Conservation (phyloP, 1,140 invertebrate genomes). For the Aphaenogaster floridana region DNA sequence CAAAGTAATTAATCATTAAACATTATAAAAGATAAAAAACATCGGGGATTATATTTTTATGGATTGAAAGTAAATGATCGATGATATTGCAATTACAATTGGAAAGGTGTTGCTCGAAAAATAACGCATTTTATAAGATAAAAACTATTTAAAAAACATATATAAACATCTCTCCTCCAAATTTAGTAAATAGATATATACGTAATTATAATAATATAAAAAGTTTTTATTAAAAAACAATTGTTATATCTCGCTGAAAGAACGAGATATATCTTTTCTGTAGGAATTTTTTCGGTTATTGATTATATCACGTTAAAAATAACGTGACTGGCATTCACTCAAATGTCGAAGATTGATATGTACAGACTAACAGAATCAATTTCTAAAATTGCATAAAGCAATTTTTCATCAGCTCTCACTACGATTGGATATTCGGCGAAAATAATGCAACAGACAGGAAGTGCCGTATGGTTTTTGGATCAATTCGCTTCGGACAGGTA, state of each 20-base stretch:
- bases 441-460: constrained; percentile 72
- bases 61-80: background rate
- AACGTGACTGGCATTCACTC: constrained; percentile 27
- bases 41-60: background rate
- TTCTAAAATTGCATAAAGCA: constrained; percentile 66
- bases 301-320: constrained; percentile 49
- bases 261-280: background rate
- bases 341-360: constrained; percentile 42
- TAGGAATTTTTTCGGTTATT: constrained; percentile 15
- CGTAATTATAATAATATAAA: background rate
- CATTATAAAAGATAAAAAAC: background rate
- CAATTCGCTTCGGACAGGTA: constrained; percentile 70
- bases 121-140: background rate
- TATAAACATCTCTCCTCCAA: background rate
- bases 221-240: background rate
- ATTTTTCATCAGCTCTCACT: constrained; percentile 63
- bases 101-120: background rate
- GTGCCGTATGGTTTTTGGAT: constrained; percentile 75
- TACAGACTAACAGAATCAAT: constrained; percentile 51
- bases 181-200: background rate
- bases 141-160: background rate
- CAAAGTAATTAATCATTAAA: background rate
- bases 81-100: background rate
- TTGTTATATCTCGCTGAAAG: background rate
- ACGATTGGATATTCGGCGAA: constrained; percentile 71